Conservation (phyloP, 2,113 vertebrate species). For the Hemichromis elongatus region DNA sequence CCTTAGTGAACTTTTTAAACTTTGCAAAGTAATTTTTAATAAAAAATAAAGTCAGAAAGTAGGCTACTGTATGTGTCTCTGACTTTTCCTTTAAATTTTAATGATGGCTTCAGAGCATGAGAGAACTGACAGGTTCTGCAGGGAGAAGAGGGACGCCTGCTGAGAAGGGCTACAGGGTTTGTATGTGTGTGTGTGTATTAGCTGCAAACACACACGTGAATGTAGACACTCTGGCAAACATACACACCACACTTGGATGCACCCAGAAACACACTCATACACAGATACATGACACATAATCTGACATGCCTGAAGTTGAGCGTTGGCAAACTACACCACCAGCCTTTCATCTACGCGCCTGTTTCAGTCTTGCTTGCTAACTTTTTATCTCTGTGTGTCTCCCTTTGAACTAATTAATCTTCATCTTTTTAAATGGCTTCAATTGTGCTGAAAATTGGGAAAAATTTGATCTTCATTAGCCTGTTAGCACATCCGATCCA, state of each 20-base stretch:
- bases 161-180: not conserved
- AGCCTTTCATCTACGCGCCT: not conserved
- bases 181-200: not conserved
- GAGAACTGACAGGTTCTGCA: not conserved
- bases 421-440: not conserved
- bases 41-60: not conserved
- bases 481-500: not conserved
- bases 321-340: rapidly evolving
- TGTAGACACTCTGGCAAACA: not conserved
- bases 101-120: not conserved
- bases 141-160: not conserved
- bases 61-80: not conserved
- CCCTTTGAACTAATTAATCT: not conserved
- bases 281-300: not conserved
- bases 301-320: not conserved
- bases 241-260: not conserved
- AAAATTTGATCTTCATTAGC: not conserved
- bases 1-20: not conserved
- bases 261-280: not conserved
- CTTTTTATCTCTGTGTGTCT: not conserved
- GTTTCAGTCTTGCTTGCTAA: not conserved
- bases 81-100: not conserved
- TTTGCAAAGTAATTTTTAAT: not conserved
- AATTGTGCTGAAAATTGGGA: not conserved
- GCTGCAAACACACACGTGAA: not conserved